Conservation (phyloP, 2,888 invertebrate genomes). For the Hypomecis atomaria region DNA sequence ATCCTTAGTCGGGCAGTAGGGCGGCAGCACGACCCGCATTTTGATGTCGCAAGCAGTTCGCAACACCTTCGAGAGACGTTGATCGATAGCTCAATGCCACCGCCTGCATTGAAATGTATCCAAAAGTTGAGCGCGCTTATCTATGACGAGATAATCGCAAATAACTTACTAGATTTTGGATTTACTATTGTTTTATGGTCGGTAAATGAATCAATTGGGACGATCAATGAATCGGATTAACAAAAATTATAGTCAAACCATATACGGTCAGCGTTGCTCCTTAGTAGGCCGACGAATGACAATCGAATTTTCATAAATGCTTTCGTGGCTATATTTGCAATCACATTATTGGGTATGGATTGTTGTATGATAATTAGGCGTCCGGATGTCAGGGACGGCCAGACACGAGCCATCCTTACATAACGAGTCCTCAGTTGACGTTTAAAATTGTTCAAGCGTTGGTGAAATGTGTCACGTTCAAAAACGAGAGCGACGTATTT, state of each 20-base stretch:
- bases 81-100: conserved; percentile 34
- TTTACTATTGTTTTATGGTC: conserved; percentile 11
- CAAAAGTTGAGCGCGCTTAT: conserved; percentile 17
- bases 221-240: conserved; percentile 29
- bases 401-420: conserved; percentile 27
- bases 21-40: conserved; percentile 60
- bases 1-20: conserved; percentile 62
- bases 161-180: conserved; percentile 14
- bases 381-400: conserved; percentile 51
- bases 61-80: conserved; percentile 38
- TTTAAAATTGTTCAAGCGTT: conserved; percentile 7
- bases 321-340: conserved; percentile 56
- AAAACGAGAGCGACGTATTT: conserved; percentile 39
- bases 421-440: conserved; percentile 4
- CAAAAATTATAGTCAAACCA: conserved; percentile 29
- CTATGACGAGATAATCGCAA: conserved; percentile 16
- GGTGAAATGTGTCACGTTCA: conserved; percentile 33
- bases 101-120: conserved; percentile 25
- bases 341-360: conserved; percentile 45
- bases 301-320: conserved; percentile 38
- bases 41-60: conserved; percentile 60
- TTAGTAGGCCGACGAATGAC: conserved; percentile 21
- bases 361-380: conserved; percentile 60
- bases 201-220: conserved; percentile 14
- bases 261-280: conserved; percentile 17